These are phyloP conservation scores for Cygnus olor DNA, from an alignment of 2,797 vertebrate species.

Conservation along the genomic window DNA sequence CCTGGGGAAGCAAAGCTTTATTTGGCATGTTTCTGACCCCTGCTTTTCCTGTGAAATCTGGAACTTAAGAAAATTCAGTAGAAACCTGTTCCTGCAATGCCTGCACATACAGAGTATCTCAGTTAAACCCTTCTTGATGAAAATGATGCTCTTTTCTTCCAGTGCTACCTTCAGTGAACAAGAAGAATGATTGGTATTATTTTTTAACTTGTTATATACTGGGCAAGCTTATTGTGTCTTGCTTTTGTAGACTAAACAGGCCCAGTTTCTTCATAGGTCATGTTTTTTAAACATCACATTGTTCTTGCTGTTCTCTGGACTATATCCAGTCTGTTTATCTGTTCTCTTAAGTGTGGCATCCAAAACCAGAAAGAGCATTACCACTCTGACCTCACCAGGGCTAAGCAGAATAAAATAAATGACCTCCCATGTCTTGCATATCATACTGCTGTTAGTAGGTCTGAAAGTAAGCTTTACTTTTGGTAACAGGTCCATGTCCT, in stretches of 20 bases:
- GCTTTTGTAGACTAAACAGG: background rate
- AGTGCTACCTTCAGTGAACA: background rate
- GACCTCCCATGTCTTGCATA: background rate
- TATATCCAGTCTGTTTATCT: background rate
- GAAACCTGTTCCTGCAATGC: background rate
- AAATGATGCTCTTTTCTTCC: background rate
- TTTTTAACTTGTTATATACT: background rate
- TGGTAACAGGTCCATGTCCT: background rate
- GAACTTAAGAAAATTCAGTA: background rate
- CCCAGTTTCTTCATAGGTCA: background rate
- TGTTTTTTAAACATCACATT: background rate
- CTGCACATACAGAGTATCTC: background rate
- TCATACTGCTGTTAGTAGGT: background rate
- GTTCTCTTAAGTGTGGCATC: background rate
- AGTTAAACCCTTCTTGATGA: background rate
- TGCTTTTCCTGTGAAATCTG: background rate
- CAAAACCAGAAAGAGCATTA: background rate
- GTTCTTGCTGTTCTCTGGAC: background rate
- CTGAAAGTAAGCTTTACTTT: background rate
- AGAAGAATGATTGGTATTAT: background rate
- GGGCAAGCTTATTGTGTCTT: background rate
- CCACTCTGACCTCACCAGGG: background rate
- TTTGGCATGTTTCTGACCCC: background rate
- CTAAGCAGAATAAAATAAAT: background rate
- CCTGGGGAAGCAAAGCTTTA: background rate